Evolutionary conservation across 2,113 vertebrate genomes (phyloP).

Genomic region (Neotoma lepida): DNA sequence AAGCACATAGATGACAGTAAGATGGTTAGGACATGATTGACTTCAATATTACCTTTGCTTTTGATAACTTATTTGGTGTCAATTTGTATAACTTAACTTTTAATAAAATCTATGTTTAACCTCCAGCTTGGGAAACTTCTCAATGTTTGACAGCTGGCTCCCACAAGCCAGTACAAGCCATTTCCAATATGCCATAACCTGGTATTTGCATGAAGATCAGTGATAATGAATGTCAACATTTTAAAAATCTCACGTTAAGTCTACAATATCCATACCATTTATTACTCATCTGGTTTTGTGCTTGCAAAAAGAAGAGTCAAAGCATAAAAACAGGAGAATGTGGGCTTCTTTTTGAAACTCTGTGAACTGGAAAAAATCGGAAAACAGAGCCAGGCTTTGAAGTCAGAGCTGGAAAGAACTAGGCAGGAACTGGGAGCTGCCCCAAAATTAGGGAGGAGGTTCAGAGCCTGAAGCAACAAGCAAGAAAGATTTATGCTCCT

Average conservation of each 20-base stretch:
- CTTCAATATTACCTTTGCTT: slow-evolving; percentile 25
- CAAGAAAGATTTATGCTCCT: slow-evolving; percentile 72
- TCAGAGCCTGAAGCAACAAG: slow-evolving; percentile 72
- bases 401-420: slow-evolving; percentile 52
- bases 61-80: slow-evolving; percentile 29
- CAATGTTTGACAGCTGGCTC: neutral
- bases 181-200: neutral
- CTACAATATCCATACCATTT: slow-evolving; percentile 39
- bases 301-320: slow-evolving; percentile 26
- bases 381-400: slow-evolving; percentile 68
- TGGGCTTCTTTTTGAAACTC: slow-evolving; percentile 55
- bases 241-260: slow-evolving; percentile 32
- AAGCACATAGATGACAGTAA: neutral
- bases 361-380: slow-evolving; percentile 50
- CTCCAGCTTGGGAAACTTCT: neutral
- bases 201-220: slow-evolving; percentile 34
- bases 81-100: slow-evolving; percentile 46
- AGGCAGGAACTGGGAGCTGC: slow-evolving; percentile 68
- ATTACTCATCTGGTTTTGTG: slow-evolving; percentile 49
- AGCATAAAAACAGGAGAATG: neutral
- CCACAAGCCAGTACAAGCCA: neutral
- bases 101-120: slow-evolving; percentile 38
- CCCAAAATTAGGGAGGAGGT: slow-evolving; percentile 62
- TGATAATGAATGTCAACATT: slow-evolving; percentile 27
- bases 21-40: slow-evolving; percentile 5